These are phyloP conservation scores for Salvelinus sp. DNA, from an alignment of 2,113 vertebrate species.

Conservation along the genomic window DNA sequence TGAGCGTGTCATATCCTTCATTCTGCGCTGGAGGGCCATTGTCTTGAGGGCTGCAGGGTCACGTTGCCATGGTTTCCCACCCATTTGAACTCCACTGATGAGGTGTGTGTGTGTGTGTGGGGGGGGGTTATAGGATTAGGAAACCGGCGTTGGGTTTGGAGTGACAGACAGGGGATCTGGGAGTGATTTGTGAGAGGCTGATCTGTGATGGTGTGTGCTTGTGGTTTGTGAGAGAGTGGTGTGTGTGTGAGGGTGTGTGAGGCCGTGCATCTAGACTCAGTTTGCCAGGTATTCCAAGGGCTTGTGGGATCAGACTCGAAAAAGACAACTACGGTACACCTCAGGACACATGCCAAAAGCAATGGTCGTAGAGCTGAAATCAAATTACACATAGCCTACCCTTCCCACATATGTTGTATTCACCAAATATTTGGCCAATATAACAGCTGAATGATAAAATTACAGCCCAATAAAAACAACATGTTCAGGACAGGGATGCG, in stretches of 20 bases:
- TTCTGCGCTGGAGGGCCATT: constrained; percentile 13
- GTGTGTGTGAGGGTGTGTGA: too few relatives aligned
- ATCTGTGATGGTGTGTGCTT: constrained; percentile 12
- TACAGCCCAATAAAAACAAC: background rate
- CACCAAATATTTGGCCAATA: background rate
- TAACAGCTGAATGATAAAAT: background rate
- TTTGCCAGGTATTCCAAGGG: constrained; percentile 4
- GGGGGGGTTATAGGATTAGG: constrained; percentile 38
- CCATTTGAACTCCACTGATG: constrained; percentile 42
- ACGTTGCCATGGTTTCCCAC: constrained; percentile 37
- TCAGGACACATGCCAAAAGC: background rate
- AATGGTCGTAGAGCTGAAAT: background rate
- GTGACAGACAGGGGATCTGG: constrained; percentile 44
- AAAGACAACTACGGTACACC: background rate
- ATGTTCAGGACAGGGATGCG: background rate
- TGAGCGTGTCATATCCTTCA: constrained; percentile 12
- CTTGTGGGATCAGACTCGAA: background rate
- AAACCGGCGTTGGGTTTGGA: constrained; percentile 40
- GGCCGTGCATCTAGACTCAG: background rate
- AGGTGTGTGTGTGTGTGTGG: constrained; percentile 28
- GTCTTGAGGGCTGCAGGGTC: constrained; percentile 10
- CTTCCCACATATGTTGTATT: background rate
- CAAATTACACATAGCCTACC: background rate
- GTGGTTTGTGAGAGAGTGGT: background rate
- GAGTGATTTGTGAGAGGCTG: constrained; percentile 20